Evolutionary conservation across 1,140 invertebrate species (phyloP), one percentile per base, ranked within the genome.

Genomic region (Papilio dardanus): DNA sequence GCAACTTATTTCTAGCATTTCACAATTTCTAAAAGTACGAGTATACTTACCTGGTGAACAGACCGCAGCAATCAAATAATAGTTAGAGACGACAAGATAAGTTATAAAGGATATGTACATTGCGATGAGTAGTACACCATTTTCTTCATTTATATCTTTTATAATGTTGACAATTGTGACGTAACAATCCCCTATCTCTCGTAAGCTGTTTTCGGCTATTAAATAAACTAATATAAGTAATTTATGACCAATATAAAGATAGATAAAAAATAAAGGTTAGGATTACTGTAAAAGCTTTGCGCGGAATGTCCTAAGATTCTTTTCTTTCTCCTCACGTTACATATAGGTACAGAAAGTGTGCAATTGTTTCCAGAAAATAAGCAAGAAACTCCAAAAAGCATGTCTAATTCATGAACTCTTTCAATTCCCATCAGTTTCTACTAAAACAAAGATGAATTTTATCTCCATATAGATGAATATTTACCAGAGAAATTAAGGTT

Each of bases 41-140:
- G n/a, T 68, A 8, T 69, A 12, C 67, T 69, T 69, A 69, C 67
- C 42, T 40, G 19, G 67, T 37, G 67, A 40, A 69, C 67, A 69
- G 12, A 69, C 14, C 1, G 37, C 67, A 1, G 19, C 35, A 4
- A 69, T 69, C 3, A 69, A 42, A 21, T 69, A 69, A 30, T 69
- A 69, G 42, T 28, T 69, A 2, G 67, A 40, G 19, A 69, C 35
- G 37, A 69, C 35, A 35, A 69, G 35, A 10, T 69, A 69, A 40
- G 35, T 12, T 21, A 69, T 40, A 14, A 24, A 10, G 2, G 67
- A 69, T 10, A 40, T 12, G 19, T 24, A 69, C 67, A 69, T 40
- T 14, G 35, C 14, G 3, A 69, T 40, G 12, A 69, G 67, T 24
- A 69, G 19, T 40, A 28, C 42, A 10, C 67, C 67, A 5, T 69